phyloP scores from a whole-genome alignment of 1,140 invertebrate species.

The Cephus cinctus region DNA sequence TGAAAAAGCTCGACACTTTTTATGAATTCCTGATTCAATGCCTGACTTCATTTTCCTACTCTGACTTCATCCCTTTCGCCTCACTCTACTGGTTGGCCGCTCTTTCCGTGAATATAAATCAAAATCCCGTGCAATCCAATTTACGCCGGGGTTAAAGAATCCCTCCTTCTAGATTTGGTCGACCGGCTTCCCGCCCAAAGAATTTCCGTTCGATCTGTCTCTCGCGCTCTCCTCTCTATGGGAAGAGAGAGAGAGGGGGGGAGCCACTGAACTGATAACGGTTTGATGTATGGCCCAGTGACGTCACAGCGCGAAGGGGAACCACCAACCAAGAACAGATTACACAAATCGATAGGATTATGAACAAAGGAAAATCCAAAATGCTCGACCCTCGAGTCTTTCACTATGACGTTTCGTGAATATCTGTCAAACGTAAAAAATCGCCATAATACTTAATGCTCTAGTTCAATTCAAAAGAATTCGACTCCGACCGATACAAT shows the following conservation, averaged over 20 bases:
- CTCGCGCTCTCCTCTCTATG: slow-evolving; percentile 9
- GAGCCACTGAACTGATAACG: slow-evolving; percentile 39
- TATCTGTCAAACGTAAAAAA: too few species aligned
- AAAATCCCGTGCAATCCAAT: slow-evolving; percentile 22
- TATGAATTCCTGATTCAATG: too few species aligned
- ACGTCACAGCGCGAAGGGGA: slow-evolving; percentile 41
- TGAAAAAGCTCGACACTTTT: too few species aligned
- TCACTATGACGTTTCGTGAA: slow-evolving; percentile 10
- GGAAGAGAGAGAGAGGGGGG: slow-evolving; percentile 16
- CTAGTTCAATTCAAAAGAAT: too few species aligned
- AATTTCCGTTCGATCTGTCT: slow-evolving; percentile 8
- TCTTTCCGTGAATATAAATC: slow-evolving; percentile 14
- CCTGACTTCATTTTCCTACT: slow-evolving; percentile 1
- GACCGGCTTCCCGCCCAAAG: not conserved
- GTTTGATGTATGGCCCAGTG: slow-evolving; percentile 45
- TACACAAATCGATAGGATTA: slow-evolving; percentile 41
- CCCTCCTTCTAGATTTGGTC: slow-evolving; percentile 8
- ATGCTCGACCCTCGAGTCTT: slow-evolving; percentile 8
- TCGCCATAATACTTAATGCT: too few species aligned
- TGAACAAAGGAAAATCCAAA: slow-evolving; percentile 31
- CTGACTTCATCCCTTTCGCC: too few species aligned
- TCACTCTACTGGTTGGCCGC: too few species aligned
- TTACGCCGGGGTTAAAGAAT: slow-evolving; percentile 21
- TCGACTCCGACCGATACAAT: slow-evolving; percentile 8
- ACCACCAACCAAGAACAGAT: slow-evolving; percentile 34